Evolutionary conservation across 2,888 invertebrate genomes (phyloP), one percentile per base, ranked within the genome.

Genomic region (Eueremaeus valkanovi): DNA sequence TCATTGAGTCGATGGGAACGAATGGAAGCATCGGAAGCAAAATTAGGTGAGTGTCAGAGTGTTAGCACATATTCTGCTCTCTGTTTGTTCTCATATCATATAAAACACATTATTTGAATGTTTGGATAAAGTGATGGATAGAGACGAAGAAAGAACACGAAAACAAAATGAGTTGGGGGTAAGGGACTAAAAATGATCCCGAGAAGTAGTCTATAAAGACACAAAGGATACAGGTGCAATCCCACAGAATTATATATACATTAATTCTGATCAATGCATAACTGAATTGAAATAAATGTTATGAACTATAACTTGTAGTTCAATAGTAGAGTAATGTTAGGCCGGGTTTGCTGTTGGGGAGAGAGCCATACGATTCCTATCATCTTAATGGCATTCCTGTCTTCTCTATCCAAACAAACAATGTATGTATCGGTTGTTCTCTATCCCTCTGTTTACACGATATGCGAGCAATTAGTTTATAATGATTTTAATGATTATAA

Each of bases 1-100:
- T 29, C 24, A 51, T 6, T 45, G 21, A 88, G 89, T 87, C 92
- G 92, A 86, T 94, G 94, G 94, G 94, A 94, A 87, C 88, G 86
- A 85, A 87, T 90, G 86, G 93, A 93, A 86, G 89, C 89, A 84
- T 90, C 90, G 78, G 88, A 87, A 81, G 88, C 89, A 81, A 90
- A 90, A 87, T 86, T 93, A 85, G 93, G 94, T 94, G 88, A 89
- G 91, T 80, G 3, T 45, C n/a, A n/a, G n/a, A n/a, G 16, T 42
- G 42, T 11, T 16, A 16, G 16, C 42, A 9, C 16, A 42, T 42
- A 42, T 11, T 42, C 16, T 16, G 16, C 16, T 42, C 42, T 11
- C 9, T 42, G 42, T n/a, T n/a, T n/a, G n/a, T n/a, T n/a, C n/a
- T 36, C 51, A 21, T 51, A 18, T n/a, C 9, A 21, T 42, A 11